These are phyloP conservation scores for Microcaecilia unicolor DNA, from an alignment of 2,797 vertebrate species.

Conservation along the genomic window DNA sequence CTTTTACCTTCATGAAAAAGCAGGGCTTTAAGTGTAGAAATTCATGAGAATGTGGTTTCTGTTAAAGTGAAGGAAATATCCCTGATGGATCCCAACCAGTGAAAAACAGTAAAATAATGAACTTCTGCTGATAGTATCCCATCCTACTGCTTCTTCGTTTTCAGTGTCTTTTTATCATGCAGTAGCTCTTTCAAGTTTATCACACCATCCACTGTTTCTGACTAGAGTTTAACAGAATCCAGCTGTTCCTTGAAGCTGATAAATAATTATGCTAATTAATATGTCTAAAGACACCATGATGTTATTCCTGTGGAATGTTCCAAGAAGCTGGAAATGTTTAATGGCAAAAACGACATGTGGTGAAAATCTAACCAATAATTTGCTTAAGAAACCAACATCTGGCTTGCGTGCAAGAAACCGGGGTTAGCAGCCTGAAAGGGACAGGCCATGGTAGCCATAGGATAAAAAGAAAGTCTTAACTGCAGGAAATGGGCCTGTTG, in stretches of 20 bases:
- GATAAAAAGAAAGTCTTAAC: slow-evolving; percentile 82
- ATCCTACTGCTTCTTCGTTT: too few relatives aligned
- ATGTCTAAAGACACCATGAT: slow-evolving; percentile 79
- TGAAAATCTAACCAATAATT: slow-evolving; percentile 81
- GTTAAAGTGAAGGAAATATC: too few relatives aligned
- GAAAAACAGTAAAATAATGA: too few relatives aligned
- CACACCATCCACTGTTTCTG: slow-evolving; percentile 21
- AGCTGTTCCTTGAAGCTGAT: slow-evolving; percentile 50
- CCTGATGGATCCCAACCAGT: too few relatives aligned
- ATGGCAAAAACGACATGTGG: slow-evolving; percentile 74
- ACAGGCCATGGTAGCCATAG: slow-evolving; percentile 69
- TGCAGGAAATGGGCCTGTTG: slow-evolving; percentile 86
- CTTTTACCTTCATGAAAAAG: too few relatives aligned
- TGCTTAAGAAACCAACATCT: slow-evolving; percentile 89
- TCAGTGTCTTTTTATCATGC: too few relatives aligned
- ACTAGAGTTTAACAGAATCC: slow-evolving; percentile 38
- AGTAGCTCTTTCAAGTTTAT: slow-evolving; percentile 8
- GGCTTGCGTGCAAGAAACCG: slow-evolving; percentile 69
- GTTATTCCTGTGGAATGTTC: slow-evolving; percentile 78
- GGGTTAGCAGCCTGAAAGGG: slow-evolving; percentile 76
- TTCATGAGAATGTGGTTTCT: too few relatives aligned
- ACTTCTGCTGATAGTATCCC: too few relatives aligned
- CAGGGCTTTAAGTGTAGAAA: too few relatives aligned
- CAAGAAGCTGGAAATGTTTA: slow-evolving; percentile 87
- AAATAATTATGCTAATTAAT: slow-evolving; percentile 78